phyloP scores from a whole-genome alignment of 2,113 vertebrate genomes.

The Neofelis nebulosa region DNA sequence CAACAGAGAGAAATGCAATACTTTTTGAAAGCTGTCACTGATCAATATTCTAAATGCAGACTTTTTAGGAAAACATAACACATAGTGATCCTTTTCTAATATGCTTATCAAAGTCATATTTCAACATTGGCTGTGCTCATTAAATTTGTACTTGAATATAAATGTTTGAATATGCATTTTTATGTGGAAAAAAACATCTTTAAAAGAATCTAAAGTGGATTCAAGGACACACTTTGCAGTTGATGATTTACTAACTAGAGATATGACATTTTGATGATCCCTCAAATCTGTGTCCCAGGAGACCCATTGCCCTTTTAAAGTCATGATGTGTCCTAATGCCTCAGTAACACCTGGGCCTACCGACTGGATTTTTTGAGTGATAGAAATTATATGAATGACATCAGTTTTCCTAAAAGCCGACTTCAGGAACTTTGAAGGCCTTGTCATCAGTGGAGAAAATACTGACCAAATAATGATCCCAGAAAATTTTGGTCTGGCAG shows the following conservation, averaged over 20 bases:
- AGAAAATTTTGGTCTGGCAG: not conserved
- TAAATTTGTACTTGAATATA: conserved; percentile 26
- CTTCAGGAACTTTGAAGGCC: not conserved
- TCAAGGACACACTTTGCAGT: not conserved
- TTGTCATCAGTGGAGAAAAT: not conserved
- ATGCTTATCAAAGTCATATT: conserved; percentile 13
- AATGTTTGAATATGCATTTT: conserved; percentile 46
- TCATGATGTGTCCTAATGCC: not conserved
- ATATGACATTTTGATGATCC: conserved; percentile 51
- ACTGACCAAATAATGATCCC: not conserved
- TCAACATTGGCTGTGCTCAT: not conserved
- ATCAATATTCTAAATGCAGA: not conserved
- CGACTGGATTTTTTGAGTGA: not conserved
- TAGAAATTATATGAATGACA: not conserved
- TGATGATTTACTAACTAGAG: conserved; percentile 46
- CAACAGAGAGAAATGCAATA: not conserved
- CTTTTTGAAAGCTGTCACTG: not conserved
- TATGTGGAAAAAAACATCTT: conserved; percentile 14
- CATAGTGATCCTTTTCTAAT: not conserved
- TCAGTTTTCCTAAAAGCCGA: not conserved
- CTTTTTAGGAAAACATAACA: not conserved
- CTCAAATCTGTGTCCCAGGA: not conserved
- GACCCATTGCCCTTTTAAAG: conserved; percentile 39
- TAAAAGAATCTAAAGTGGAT: not conserved
- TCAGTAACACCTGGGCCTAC: not conserved